Percentiles rank a stretch among this genome's conserved stretches.
Conservation (phyloP, 2,113 vertebrate species). For the Phainopepla nitens region DNA sequence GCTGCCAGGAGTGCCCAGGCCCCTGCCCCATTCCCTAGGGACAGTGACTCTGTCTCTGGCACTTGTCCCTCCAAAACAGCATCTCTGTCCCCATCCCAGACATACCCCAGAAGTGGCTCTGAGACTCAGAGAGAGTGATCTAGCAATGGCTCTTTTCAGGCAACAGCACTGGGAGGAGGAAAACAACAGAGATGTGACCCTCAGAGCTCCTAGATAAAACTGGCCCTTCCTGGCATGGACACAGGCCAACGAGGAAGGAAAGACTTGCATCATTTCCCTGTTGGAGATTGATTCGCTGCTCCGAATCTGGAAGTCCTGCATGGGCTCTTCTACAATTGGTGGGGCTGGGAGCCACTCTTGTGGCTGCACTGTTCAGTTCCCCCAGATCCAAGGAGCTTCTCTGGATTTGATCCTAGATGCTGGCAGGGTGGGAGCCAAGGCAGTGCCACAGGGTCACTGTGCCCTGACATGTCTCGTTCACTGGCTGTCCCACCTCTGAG, state of each 20-base stretch:
- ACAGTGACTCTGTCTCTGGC: background rate
- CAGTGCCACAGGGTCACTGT: background rate
- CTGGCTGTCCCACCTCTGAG: background rate
- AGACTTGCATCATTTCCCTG: background rate
- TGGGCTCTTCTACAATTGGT: background rate
- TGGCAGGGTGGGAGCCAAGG: background rate
- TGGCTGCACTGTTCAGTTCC: background rate
- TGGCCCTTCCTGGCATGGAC: background rate
- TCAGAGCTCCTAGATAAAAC: background rate
- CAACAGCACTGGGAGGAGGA: background rate
- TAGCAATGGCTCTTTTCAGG: background rate
- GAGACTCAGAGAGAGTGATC: accelerated
- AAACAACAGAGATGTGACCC: background rate
- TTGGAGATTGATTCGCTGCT: background rate
- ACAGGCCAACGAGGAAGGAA: background rate
- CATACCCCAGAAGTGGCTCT: background rate
- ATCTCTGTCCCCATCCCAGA: background rate
- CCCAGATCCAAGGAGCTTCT: background rate
- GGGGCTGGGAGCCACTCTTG: accelerated
- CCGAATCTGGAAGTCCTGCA: background rate
- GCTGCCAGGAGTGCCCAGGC: background rate
- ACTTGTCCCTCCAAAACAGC: background rate
- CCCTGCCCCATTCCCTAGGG: background rate
- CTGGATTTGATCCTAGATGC: background rate
- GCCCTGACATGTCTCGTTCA: accelerated